phyloP scores from a whole-genome alignment of 2,888 invertebrate genomes.

The Operophtera brumata region DNA sequence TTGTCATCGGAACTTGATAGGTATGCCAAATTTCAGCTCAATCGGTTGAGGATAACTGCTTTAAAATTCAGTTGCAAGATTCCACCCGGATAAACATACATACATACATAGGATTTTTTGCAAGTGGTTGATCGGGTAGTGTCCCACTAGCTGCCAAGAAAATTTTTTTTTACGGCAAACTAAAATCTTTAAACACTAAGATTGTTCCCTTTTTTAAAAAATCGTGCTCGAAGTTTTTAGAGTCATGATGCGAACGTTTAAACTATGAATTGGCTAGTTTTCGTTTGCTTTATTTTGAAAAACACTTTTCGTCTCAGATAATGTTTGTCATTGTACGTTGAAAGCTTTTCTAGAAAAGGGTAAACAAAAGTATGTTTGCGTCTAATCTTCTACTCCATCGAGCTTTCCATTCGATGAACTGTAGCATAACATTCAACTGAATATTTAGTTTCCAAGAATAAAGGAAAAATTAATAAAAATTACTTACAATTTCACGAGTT shows the following conservation, averaged over 20 bases:
- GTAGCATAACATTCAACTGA: constrained; percentile 17
- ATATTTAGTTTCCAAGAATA: constrained; percentile 12
- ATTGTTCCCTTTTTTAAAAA: neutral
- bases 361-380: constrained; percentile 18
- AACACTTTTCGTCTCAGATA: constrained; percentile 1
- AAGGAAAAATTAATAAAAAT: too few species aligned
- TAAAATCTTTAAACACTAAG: neutral
- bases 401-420: constrained; percentile 26
- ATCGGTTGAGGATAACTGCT: too few species aligned
- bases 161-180: neutral
- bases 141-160: neutral
- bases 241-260: neutral
- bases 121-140: neutral
- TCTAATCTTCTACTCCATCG: constrained; percentile 28
- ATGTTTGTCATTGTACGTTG: constrained; percentile 11
- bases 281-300: constrained; percentile 1
- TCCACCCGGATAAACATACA: too few species aligned
- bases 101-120: too few species aligned
- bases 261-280: too few species aligned
- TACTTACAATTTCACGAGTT: neutral
- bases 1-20: too few species aligned
- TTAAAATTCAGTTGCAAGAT: too few species aligned
- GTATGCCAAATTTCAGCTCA: too few species aligned
- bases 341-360: constrained; percentile 12
- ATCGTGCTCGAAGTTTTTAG: neutral